phyloP scores from a whole-genome alignment of 2,888 invertebrate genomes.

The Hyposoter didymator region DNA sequence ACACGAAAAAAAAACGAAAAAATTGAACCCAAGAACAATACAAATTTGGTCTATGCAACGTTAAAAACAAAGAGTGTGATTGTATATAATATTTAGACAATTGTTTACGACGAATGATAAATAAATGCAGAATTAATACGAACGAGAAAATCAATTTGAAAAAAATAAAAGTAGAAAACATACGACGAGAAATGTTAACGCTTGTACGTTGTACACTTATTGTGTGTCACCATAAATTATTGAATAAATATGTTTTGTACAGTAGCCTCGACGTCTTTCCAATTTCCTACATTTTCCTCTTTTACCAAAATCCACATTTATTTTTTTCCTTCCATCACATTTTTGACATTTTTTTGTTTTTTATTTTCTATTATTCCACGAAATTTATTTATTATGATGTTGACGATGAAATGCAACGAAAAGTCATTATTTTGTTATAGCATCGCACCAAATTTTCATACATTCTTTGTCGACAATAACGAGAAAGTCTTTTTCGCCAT shows the following conservation, averaged over 20 bases:
- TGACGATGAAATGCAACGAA: too few species aligned
- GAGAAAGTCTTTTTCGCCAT: too few species aligned
- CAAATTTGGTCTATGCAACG: constrained; percentile 73
- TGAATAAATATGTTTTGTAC: constrained; percentile 83
- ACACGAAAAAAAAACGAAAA: constrained; percentile 14
- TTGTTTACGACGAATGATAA: constrained; percentile 44
- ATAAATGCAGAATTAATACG: constrained; percentile 9
- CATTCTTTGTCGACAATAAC: too few species aligned
- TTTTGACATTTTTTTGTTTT: neutral
- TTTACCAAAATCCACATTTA: neutral
- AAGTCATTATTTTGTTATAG: too few species aligned
- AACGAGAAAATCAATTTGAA: constrained; percentile 38
- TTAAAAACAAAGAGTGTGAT: constrained; percentile 75
- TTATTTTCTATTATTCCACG: neutral
- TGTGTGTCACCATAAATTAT: constrained; percentile 82
- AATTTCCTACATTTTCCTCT: neutral
- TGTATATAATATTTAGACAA: constrained; percentile 78
- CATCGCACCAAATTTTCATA: too few species aligned
- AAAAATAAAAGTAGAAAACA: constrained; percentile 66
- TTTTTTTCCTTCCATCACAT: neutral
- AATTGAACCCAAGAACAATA: constrained; percentile 30
- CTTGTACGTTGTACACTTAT: constrained; percentile 78
- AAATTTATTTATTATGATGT: too few species aligned
- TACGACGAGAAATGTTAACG: constrained; percentile 76
- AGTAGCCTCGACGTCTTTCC: constrained; percentile 63